Evolutionary conservation across 2,113 vertebrate genomes (phyloP).

Genomic region (Recurvirostra avosetta): DNA sequence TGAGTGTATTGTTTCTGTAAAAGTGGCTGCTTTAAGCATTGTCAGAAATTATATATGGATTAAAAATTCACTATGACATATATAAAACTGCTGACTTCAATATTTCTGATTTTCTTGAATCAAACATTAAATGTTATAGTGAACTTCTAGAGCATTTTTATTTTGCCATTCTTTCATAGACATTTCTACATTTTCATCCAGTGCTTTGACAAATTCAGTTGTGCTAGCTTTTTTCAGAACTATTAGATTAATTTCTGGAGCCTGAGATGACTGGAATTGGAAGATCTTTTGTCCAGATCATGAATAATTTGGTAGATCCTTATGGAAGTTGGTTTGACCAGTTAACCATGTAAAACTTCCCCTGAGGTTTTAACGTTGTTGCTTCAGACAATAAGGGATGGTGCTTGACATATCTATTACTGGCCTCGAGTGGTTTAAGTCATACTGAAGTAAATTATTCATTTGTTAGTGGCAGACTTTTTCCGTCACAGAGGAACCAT

Average conservation of each 20-base stretch:
- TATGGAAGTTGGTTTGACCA: background rate
- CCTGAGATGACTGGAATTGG: background rate
- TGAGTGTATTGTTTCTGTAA: background rate
- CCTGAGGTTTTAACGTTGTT: background rate
- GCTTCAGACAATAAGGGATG: background rate
- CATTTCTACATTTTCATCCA: background rate
- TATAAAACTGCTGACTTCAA: background rate
- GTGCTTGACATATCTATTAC: background rate
- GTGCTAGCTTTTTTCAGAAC: background rate
- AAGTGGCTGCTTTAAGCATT: background rate
- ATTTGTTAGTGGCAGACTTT: background rate
- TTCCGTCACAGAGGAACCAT: background rate
- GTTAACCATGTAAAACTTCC: background rate
- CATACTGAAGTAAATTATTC: background rate
- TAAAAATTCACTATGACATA: background rate
- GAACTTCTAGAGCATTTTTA: background rate
- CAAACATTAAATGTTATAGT: background rate
- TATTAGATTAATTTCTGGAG: background rate
- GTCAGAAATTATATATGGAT: background rate
- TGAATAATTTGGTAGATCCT: background rate
- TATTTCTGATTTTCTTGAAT: background rate
- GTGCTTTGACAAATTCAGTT: background rate
- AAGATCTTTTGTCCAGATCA: background rate
- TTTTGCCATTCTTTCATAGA: background rate
- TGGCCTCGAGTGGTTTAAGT: background rate